phyloP scores from a whole-genome alignment of 2,888 invertebrate species.

The Limnephilus rhombicus region DNA sequence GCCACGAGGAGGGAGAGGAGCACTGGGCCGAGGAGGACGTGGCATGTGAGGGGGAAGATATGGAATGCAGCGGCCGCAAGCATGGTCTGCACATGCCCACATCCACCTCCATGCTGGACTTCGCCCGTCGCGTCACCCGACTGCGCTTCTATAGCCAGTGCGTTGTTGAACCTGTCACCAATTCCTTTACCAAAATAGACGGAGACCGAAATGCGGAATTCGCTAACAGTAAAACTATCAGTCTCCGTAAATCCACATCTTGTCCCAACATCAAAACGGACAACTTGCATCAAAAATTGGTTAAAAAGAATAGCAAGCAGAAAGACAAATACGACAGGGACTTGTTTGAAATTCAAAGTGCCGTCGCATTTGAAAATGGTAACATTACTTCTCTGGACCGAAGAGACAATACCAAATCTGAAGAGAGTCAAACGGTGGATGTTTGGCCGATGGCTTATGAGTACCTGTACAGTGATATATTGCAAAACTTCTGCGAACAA shows the following conservation, averaged over 20 bases:
- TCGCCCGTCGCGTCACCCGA: conserved; percentile 78
- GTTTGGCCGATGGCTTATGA: conserved; percentile 86
- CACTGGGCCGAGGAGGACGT: conserved; percentile 64
- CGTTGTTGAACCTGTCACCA: conserved; percentile 72
- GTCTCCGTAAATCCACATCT: conserved; percentile 80
- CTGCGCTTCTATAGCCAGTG: conserved; percentile 82
- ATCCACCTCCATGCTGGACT: conserved; percentile 76
- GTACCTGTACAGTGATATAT: conserved; percentile 84
- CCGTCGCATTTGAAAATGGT: conserved; percentile 51
- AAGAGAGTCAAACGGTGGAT: conserved; percentile 83
- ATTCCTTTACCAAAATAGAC: conserved; percentile 46
- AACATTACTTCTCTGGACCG: conserved; percentile 35
- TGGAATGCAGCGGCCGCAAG: conserved; percentile 76
- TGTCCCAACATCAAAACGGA: conserved; percentile 78
- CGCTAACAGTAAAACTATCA: background rate
- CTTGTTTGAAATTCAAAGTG: conserved; percentile 49
- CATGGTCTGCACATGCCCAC: conserved; percentile 80
- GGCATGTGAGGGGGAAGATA: conserved; percentile 73
- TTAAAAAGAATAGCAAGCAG: conserved; percentile 67
- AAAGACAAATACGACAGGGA: conserved; percentile 55
- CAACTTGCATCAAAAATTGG: conserved; percentile 39
- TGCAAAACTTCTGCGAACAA: conserved; percentile 72
- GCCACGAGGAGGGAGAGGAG: conserved; percentile 58
- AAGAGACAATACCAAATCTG: conserved; percentile 27
- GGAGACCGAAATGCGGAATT: conserved; percentile 7